Evolutionary conservation across 2,888 invertebrate species (phyloP).

Genomic region (Adineta ricciae): DNA sequence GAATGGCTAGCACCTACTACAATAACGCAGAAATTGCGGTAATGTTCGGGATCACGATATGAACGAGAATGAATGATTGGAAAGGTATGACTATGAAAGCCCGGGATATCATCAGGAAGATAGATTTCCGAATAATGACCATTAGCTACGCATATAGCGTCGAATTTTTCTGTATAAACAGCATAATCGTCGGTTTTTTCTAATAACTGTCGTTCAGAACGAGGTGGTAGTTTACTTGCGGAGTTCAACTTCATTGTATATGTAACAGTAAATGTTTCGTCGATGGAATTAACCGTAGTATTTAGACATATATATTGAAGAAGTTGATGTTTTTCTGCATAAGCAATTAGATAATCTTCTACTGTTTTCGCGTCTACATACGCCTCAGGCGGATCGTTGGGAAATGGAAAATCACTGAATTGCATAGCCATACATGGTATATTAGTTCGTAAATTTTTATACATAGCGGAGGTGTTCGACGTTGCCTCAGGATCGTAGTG

Average conservation of each 20-base stretch:
- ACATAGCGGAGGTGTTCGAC: background rate
- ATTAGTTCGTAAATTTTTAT: constrained; percentile 26
- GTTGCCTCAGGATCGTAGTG: background rate
- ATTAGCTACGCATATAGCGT: background rate
- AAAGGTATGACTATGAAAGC: background rate
- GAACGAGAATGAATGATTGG: background rate
- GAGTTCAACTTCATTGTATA: background rate
- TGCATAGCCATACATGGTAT: constrained; percentile 26
- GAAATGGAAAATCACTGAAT: constrained; percentile 31
- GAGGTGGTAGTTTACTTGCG: background rate
- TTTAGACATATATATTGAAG: constrained; percentile 7
- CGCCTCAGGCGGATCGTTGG: background rate
- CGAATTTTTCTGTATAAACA: background rate
- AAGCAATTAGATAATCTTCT: constrained; percentile 19
- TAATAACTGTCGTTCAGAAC: background rate
- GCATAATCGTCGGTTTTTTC: background rate
- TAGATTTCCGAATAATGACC: background rate
- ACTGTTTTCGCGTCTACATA: background rate
- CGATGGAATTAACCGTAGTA: background rate
- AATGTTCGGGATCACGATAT: background rate
- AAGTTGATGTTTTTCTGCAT: constrained; percentile 14
- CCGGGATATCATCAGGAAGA: background rate
- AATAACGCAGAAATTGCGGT: background rate
- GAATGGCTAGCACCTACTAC: background rate
- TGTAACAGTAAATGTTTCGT: background rate